Base-by-base conservation (phyloP, 2,888 invertebrate species). In the Dasysyrphus tricinctus region DNA sequence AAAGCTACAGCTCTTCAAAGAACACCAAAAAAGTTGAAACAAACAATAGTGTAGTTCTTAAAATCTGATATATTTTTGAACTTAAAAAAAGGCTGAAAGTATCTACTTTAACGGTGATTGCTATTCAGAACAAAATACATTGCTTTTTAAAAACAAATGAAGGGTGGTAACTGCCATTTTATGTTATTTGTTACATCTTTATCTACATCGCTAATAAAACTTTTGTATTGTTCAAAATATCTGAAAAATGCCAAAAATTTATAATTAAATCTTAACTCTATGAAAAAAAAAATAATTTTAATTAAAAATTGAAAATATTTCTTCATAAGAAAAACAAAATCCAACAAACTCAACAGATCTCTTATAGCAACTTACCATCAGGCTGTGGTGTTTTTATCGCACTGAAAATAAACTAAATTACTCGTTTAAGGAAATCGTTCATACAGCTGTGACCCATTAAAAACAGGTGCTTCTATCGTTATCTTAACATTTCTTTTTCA, bases 401-500 rank as follows among this genome's bases (percentile, higher is more conserved):
- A 70, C 77, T 59, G 37, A 67, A 69, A 24, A 63, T 49, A 34
- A 69, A 34, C 54, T 56, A 57, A 77, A 79, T 57, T 74, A 83
- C 69, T 69, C 61, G 39, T 42, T 70, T 57, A 54, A 67, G 39
- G 37, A 72, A 44, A n/a, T 32, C 39, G 19, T 34, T 19, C 16
- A 16, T 24, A 29, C 42, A 34, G 34, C 44, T 24, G 32, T 63
- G 14, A 42, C 70, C 80, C 65, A 84, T 84, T 84, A 80, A 75
- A 75, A 80, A 65, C 84, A 80, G 84, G 84, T 80, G 80, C 76
- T 75, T 65, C 59, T 76, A 75, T 16, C 57, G 75, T 84, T 75
- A 75, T 75, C 59, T 75, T 59, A 67, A 67, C 65, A 72, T 67
- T 84, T 65, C 59, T 69, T 42, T 72, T 75, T 54, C 37, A 39